phyloP scores from a whole-genome alignment of 2,888 invertebrate species.

The Mesorhabditis spiculigera region DNA sequence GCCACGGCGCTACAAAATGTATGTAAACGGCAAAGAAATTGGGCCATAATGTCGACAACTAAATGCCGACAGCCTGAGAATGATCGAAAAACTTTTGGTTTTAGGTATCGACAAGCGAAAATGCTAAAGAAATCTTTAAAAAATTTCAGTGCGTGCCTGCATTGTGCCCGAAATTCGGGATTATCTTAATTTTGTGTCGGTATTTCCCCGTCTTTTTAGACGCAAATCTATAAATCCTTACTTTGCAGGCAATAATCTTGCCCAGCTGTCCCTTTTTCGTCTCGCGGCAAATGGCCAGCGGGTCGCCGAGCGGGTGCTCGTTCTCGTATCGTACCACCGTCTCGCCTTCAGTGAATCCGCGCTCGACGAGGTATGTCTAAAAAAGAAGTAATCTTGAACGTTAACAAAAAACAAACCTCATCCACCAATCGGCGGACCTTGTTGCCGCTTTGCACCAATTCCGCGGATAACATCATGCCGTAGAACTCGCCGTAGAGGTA shows the following conservation, averaged over 20 bases:
- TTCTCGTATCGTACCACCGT: conserved; percentile 13
- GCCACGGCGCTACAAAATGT: background rate
- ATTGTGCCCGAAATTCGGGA: background rate
- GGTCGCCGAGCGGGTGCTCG: background rate
- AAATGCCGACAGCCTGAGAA: background rate
- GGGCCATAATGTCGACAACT: background rate
- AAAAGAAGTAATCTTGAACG: background rate
- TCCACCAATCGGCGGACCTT: background rate
- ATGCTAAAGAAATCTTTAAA: background rate
- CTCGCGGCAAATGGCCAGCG: background rate
- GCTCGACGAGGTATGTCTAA: conserved; percentile 10
- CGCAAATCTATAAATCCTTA: too few relatives aligned
- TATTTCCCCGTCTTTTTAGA: too few relatives aligned
- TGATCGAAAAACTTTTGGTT: too few relatives aligned
- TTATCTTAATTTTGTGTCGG: background rate
- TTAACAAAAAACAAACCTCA: background rate
- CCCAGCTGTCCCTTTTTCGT: background rate
- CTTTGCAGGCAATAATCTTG: too few relatives aligned
- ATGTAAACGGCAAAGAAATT: background rate
- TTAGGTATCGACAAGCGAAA: too few relatives aligned
- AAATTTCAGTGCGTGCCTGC: background rate
- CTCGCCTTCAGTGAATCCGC: conserved; percentile 13
- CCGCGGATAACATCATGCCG: background rate
- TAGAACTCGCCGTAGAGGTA: too few relatives aligned
- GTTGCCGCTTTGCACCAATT: background rate